Base-by-base conservation (phyloP, 1,140 invertebrate genomes). In the Zaprionus ornatus region DNA sequence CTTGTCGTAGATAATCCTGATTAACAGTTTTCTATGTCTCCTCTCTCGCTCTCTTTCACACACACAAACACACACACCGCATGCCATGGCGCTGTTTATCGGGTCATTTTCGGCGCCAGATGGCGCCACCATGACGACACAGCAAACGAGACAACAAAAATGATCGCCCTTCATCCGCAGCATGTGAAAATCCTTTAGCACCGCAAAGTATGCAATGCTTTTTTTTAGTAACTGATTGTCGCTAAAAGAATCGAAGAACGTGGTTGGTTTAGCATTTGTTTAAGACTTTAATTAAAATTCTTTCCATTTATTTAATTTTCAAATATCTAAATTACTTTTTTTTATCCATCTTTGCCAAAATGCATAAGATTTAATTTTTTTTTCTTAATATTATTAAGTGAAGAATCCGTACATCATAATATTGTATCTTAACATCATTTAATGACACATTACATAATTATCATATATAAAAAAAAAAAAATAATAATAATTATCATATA, bases 1-100 rank as follows among this genome's bases (percentile, higher is more conserved):
- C 48, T 35, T 74, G 72, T 70, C 72, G 66, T 56, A 37, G 40
- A 62, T 74, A 74, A 74, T 74, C 66, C 65, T 74, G 72, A 74
- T 69, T 74, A 69, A 74, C 59, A 29, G 72, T 69, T 55, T 40
- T 37, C 32, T 45, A 9, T 62, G 48, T 21, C n/a, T 37, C 15
- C 15, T 1, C 25, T 55, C 13, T 13, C 25, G 21, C 54, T 45
- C 29, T 42, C 37, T 23, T 9, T 12, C 37, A 15, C 9, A 10
- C 25, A 27, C 25, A 7, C 25, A 5, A 7, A 27, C 9, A 10
- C 25, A 27, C 25, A 7, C 25, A 5, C 1, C 6, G 6, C 29
- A 32, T 32, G 9, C 13, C 13, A 1, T 9, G 32, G 25, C 25
- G 25, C 63, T 40, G 59, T 63, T 70, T 74, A 70, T 63, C 48